Evolutionary conservation across 2,797 vertebrate species (phyloP).

Genomic region (Crenichthys baileyi): DNA sequence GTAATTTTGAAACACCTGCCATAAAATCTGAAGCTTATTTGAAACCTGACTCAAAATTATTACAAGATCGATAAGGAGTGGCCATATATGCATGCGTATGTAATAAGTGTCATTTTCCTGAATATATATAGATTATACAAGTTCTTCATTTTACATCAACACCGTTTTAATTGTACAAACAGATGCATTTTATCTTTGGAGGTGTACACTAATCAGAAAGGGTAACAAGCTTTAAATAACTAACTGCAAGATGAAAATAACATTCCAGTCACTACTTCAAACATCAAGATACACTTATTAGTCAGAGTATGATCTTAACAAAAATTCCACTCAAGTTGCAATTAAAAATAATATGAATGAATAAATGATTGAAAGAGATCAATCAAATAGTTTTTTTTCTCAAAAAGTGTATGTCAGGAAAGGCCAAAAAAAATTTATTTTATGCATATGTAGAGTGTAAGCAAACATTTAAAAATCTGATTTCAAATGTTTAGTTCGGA

Average conservation of each 20-base stretch:
- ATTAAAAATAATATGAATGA: not conserved
- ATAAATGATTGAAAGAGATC: not conserved
- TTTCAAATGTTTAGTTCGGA: not conserved
- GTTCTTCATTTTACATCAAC: no score
- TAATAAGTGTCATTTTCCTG: not conserved
- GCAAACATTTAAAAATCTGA: not conserved
- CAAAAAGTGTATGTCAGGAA: not conserved
- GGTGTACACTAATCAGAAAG: no score
- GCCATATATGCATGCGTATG: not conserved
- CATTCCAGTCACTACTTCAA: not conserved
- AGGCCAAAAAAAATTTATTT: accelerated
- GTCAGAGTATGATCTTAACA: not conserved
- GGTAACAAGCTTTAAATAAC: no score
- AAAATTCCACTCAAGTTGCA: not conserved
- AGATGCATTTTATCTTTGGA: no score
- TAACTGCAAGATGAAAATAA: not conserved
- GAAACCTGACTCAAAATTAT: not conserved
- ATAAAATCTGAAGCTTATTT: not conserved
- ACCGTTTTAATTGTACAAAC: no score
- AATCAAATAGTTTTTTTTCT: no score
- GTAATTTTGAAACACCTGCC: no score
- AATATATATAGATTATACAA: not conserved
- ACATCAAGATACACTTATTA: not conserved
- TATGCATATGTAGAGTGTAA: not conserved
- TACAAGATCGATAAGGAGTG: not conserved